Evolutionary conservation across 2,797 vertebrate genomes (phyloP).

Genomic region (Poeciliopsis infans): DNA sequence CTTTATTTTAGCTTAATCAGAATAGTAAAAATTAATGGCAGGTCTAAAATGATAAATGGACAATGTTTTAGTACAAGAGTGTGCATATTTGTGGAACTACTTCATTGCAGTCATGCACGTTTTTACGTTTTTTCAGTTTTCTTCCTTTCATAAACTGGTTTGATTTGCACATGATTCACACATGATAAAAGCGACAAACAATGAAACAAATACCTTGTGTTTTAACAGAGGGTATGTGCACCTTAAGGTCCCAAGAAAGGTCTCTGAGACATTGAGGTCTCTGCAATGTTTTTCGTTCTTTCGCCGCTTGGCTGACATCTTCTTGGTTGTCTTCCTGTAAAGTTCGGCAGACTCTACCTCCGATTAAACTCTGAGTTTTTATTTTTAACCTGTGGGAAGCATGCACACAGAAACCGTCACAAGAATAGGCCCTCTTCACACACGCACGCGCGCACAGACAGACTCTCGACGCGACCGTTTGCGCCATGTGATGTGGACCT

Average conservation of each 20-base stretch:
- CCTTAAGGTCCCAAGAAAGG: background rate
- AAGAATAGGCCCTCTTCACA: background rate
- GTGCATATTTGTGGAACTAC: background rate
- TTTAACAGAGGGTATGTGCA: background rate
- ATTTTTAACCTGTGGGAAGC: slow-evolving; percentile 57
- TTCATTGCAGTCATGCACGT: background rate
- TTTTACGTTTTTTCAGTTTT: background rate
- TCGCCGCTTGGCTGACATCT: slow-evolving; percentile 5
- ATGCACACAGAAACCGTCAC: background rate
- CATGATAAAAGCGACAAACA: background rate
- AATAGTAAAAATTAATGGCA: background rate
- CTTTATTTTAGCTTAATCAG: background rate
- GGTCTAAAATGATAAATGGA: background rate
- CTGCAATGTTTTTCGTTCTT: background rate
- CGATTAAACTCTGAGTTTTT: slow-evolving; percentile 43
- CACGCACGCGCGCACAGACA: slow-evolving; percentile 26
- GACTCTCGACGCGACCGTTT: slow-evolving; percentile 22
- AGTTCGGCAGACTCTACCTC: slow-evolving; percentile 18
- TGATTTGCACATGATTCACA: background rate
- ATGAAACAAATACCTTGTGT: background rate
- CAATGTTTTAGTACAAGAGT: background rate
- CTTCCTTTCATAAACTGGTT: background rate
- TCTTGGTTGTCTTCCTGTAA: slow-evolving; percentile 37
- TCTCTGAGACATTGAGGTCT: background rate
- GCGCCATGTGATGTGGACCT: slow-evolving; percentile 65